phyloP scores from a whole-genome alignment of 2,113 vertebrate genomes.

The Agapornis roseicollis region DNA sequence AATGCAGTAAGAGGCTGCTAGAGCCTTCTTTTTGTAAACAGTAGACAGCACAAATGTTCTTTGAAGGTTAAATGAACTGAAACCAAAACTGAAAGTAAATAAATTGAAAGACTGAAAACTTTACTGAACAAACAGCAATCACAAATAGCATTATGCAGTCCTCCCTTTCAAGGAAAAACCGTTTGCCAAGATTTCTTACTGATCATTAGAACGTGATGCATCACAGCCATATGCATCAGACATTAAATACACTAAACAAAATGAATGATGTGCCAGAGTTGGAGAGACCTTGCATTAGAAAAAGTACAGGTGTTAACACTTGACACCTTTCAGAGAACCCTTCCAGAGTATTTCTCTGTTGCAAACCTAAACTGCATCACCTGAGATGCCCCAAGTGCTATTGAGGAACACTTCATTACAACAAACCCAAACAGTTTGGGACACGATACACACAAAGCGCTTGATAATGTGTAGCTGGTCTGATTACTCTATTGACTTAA shows the following conservation, averaged over 20 bases:
- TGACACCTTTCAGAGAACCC: neutral
- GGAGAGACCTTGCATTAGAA: neutral
- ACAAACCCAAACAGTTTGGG: neutral
- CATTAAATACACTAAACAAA: neutral
- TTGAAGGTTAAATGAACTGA: constrained; percentile 65
- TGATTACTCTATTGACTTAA: neutral
- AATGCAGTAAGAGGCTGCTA: constrained; percentile 32
- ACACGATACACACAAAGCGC: neutral
- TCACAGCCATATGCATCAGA: neutral
- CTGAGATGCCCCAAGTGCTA: neutral
- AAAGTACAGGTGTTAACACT: neutral
- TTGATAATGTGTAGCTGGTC: neutral
- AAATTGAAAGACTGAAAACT: constrained; percentile 52
- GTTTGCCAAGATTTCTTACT: neutral
- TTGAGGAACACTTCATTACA: neutral
- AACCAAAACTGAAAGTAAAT: constrained; percentile 65
- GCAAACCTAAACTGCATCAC: neutral
- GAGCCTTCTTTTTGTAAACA: constrained; percentile 9
- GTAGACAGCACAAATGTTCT: constrained; percentile 35
- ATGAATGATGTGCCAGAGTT: neutral
- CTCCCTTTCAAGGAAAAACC: neutral
- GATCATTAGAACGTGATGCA: neutral
- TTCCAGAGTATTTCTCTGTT: neutral
- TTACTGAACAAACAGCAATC: constrained; percentile 24
- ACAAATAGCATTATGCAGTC: neutral